These are phyloP conservation scores for Schizotus pectinicornis DNA, from an alignment of 2,888 invertebrate species.

Conservation along the genomic window DNA sequence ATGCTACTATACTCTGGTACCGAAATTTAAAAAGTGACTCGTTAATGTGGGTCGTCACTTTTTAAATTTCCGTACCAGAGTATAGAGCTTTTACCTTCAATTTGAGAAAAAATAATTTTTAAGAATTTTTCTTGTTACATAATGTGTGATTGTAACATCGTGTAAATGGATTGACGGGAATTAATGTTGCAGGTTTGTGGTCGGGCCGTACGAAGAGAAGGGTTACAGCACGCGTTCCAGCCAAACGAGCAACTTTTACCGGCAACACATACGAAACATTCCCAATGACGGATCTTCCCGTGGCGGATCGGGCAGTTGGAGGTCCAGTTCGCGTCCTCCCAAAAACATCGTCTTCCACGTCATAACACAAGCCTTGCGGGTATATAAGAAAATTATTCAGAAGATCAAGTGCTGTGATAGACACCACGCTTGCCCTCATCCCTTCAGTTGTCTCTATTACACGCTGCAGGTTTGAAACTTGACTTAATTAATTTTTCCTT, in stretches of 20 bases:
- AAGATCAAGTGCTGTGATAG: slow-evolving; percentile 61
- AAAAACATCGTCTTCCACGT: slow-evolving; percentile 54
- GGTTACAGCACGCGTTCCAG: slow-evolving; percentile 49
- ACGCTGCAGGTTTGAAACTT: slow-evolving; percentile 59
- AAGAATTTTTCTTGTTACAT: too few species aligned
- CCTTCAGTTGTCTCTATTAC: slow-evolving; percentile 67
- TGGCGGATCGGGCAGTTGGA: slow-evolving; percentile 42
- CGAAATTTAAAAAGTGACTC: too few species aligned
- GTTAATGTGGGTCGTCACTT: too few species aligned
- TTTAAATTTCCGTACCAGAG: too few species aligned
- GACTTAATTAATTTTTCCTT: not conserved
- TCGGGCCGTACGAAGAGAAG: slow-evolving; percentile 68
- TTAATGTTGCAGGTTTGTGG: slow-evolving; percentile 61
- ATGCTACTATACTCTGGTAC: too few species aligned
- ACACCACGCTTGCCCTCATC: slow-evolving; percentile 66
- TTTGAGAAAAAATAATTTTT: too few species aligned
- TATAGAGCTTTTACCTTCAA: too few species aligned
- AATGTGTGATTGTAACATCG: too few species aligned
- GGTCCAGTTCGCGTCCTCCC: slow-evolving; percentile 31
- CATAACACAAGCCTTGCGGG: slow-evolving; percentile 56
- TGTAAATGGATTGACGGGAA: too few species aligned
- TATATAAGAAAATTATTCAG: slow-evolving; percentile 59
- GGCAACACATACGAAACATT: slow-evolving; percentile 45
- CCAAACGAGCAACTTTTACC: slow-evolving; percentile 47
- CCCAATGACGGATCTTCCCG: slow-evolving; percentile 39